Evolutionary conservation across 2,797 vertebrate species (phyloP).

Genomic region (Podarcis lilfordi): DNA sequence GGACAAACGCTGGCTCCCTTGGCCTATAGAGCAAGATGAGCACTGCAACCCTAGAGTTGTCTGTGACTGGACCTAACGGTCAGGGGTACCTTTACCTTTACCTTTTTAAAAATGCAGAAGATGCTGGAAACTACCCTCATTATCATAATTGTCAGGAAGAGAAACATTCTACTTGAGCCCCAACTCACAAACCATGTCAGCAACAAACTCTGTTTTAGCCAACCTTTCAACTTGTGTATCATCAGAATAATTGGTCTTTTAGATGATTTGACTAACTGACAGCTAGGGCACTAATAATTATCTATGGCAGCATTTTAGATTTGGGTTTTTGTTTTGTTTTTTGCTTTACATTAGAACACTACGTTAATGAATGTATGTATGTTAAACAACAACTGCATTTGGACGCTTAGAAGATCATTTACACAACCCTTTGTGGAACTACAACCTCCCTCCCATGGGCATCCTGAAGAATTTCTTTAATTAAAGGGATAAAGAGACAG

Average conservation of each 20-base stretch:
- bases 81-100: no score
- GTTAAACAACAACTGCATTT: constrained; percentile 73
- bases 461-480: constrained; percentile 68
- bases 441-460: constrained; percentile 67
- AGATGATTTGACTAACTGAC: constrained; percentile 86
- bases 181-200: constrained; percentile 71
- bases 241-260: constrained; percentile 88
- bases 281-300: constrained; percentile 82
- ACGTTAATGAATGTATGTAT: constrained; percentile 70
- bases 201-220: constrained; percentile 81
- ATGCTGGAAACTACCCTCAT: constrained; percentile 71
- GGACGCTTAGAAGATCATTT: constrained; percentile 77
- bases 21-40: no score
- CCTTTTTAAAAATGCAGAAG: constrained; percentile 30
- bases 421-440: constrained; percentile 79
- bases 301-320: constrained; percentile 77
- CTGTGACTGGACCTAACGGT: no score
- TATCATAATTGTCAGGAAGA: constrained; percentile 82
- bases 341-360: constrained; percentile 66
- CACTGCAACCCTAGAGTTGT: no score
- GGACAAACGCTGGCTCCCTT: no score
- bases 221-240: constrained; percentile 86
- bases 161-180: constrained; percentile 57
- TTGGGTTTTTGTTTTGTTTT: constrained; percentile 46
- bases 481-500: constrained; percentile 71